Evolutionary conservation across 2,113 vertebrate species (phyloP), one percentile per base, ranked within the genome.

Genomic region (Menura novaehollandiae): DNA sequence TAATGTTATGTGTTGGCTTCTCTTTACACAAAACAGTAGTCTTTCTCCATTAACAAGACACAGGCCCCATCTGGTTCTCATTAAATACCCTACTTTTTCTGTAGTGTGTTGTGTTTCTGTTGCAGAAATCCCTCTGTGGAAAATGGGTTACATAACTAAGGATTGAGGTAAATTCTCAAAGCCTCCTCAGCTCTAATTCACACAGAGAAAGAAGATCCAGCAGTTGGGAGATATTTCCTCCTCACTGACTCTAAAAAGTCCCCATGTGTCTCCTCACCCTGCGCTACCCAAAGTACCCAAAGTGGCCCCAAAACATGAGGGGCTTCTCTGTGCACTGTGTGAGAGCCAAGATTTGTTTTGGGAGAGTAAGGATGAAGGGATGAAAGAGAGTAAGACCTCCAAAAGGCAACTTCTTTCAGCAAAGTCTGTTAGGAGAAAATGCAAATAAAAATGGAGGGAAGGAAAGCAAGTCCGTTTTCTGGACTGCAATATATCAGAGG

Each of bases 11-110:
- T 35, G 59, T 41, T 77, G 79, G 32, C 69, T 93, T 91, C 73
- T 94, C 86, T 93, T 96, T 89, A 74, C 69, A 93, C 35, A 92
- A 93, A 92, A 93, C 94, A 91, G 94, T 96, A 94, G 93, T 83
- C 74, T 92, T 74, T 93, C 55, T 68, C 53, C 43, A 89, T 83
- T 94, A 95, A 62, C 63, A 83, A 79, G 23, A 44, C 39, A 74
- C 69, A 92, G 93, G 26, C 43, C 46, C 44, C 93, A 95, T 95
- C 88, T 97, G 96, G 89, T 97, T 95, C 89, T 94, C 90, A 93
- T 97, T 96, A 95, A 92, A 84, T 44, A 80, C 33, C 14, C 62
- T n/a, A 22, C 13, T 74, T 91, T 76, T 89, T 75, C 68, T 80
- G n/a, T 64, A 64, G 23, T 9, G 19, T 18, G 37, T 37, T 93